These are phyloP conservation scores for Chloroceryle aenea DNA, from an alignment of 2,113 vertebrate genomes.

Conservation along the genomic window DNA sequence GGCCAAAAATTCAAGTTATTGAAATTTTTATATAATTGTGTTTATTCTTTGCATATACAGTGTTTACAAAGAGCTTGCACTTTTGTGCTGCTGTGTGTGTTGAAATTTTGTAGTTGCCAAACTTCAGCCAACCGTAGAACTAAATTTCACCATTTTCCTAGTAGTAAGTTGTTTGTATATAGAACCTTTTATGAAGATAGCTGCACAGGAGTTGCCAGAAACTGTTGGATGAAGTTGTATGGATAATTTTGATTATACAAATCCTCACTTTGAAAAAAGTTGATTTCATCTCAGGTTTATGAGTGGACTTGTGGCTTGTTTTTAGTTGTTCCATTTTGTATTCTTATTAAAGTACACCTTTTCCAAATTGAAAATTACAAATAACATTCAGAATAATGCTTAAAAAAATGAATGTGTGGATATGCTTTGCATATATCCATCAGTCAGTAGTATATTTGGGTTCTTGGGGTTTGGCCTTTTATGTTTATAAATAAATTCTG, in stretches of 20 bases:
- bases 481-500: neutral
- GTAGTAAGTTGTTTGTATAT: neutral
- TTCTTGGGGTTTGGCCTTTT: neutral
- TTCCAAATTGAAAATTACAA: too few species aligned
- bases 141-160: neutral
- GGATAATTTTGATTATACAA: neutral
- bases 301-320: neutral
- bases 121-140: neutral
- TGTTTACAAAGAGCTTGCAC: neutral
- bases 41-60: neutral
- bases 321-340: neutral
- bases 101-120: neutral
- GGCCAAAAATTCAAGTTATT: neutral
- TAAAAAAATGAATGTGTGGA: neutral
- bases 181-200: neutral
- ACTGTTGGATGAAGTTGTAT: neutral
- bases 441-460: neutral
- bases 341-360: neutral
- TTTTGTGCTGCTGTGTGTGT: neutral
- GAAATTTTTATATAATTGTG: neutral
- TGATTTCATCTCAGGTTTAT: neutral
- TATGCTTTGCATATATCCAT: neutral
- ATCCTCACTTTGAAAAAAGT: neutral
- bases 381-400: neutral
- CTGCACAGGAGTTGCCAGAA: neutral